A percentile compares a stretch with the other conserved stretches of the same genome.
phyloP scores from a whole-genome alignment of 2,797 vertebrate species.

The Myripristis jacobus region DNA sequence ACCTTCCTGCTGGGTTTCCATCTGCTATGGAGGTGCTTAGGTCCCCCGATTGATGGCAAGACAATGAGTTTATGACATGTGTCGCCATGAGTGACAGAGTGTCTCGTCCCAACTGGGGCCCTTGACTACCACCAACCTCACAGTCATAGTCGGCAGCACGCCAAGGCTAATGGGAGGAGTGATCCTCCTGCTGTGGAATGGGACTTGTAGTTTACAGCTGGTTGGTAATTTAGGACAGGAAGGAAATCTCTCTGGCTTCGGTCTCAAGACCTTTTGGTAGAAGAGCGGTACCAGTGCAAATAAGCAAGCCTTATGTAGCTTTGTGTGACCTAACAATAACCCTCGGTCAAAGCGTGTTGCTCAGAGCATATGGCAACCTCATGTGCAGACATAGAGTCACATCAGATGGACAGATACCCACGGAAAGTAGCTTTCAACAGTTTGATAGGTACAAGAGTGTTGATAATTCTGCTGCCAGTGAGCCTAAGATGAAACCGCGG shows the following conservation, averaged over 20 bases:
- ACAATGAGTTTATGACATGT: constrained; percentile 91
- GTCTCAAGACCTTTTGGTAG: constrained; percentile 44
- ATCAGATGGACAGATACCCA: constrained; percentile 7
- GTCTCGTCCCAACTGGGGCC: constrained; percentile 87
- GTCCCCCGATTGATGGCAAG: constrained; percentile 93
- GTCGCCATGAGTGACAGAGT: constrained; percentile 93
- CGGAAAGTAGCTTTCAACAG: constrained; percentile 14
- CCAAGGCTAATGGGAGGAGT: constrained; percentile 84
- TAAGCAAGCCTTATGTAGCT: constrained; percentile 13
- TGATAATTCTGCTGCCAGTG: constrained; percentile 30
- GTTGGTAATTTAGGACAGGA: constrained; percentile 71
- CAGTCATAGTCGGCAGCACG: constrained; percentile 78
- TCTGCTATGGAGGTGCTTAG: constrained; percentile 91
- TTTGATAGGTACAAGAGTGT: constrained; percentile 17
- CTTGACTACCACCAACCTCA: constrained; percentile 79
- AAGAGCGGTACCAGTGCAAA: constrained; percentile 6
- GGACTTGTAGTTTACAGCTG: constrained; percentile 80
- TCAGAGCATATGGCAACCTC: not conserved
- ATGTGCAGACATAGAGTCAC: constrained; percentile 9
- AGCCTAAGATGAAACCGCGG: constrained; percentile 8
- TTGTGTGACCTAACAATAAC: constrained; percentile 25
- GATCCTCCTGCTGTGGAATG: constrained; percentile 74
- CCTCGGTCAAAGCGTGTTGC: constrained; percentile 9
- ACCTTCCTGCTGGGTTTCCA: constrained; percentile 82
- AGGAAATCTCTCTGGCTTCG: constrained; percentile 57